phyloP scores from a whole-genome alignment of 1,140 invertebrate species.

The Goniozus legneri region DNA sequence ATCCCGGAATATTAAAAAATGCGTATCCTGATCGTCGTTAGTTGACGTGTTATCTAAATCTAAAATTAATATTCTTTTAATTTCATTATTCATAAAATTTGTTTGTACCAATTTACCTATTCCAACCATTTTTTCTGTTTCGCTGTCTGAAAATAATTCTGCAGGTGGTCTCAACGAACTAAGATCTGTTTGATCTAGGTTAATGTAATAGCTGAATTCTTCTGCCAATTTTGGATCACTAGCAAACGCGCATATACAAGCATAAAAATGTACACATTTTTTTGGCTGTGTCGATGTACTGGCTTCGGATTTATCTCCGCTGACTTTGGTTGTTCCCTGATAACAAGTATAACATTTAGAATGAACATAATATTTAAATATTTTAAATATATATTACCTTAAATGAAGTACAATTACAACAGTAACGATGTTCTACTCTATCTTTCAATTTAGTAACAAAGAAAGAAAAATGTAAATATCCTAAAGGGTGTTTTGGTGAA shows the following conservation, averaged over 20 bases:
- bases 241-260: slow-evolving; percentile 77
- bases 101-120: slow-evolving; percentile 34
- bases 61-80: slow-evolving; percentile 19
- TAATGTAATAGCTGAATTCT: slow-evolving; percentile 70
- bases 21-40: slow-evolving; percentile 40
- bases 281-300: slow-evolving; percentile 22
- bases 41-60: slow-evolving; percentile 40
- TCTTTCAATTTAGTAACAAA: slow-evolving; percentile 58
- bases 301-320: slow-evolving; percentile 30
- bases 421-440: slow-evolving; percentile 60
- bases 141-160: slow-evolving; percentile 29
- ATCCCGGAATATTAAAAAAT: slow-evolving; percentile 46
- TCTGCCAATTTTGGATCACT: slow-evolving; percentile 65
- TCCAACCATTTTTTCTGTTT: slow-evolving; percentile 42
- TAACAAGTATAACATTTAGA: no score
- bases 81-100: no score
- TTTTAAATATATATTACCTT: slow-evolving; percentile 46
- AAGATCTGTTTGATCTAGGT: slow-evolving; percentile 50
- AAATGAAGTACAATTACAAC: slow-evolving; percentile 63
- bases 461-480: slow-evolving; percentile 73
- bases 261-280: slow-evolving; percentile 64
- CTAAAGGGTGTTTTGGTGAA: slow-evolving; percentile 67
- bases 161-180: slow-evolving; percentile 30
- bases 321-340: slow-evolving; percentile 29
- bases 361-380: slow-evolving; percentile 7